These are phyloP conservation scores for Liasis olivaceus DNA, from an alignment of 2,797 vertebrate genomes.

Conservation along the genomic window DNA sequence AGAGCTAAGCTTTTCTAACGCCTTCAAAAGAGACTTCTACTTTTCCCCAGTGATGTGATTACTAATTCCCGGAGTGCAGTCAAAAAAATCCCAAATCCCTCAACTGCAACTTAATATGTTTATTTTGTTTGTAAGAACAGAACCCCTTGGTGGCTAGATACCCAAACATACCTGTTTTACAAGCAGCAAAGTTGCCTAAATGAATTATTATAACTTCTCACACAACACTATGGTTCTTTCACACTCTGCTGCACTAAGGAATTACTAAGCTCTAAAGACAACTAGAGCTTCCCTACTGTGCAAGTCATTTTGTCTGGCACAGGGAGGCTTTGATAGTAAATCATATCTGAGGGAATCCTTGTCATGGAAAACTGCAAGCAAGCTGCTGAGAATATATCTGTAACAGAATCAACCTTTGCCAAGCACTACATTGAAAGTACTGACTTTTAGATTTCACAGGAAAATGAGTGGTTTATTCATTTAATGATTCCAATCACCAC, in stretches of 20 bases:
- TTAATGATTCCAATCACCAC: neutral
- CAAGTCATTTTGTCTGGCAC: neutral
- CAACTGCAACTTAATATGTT: neutral
- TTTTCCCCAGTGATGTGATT: neutral
- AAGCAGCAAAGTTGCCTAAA: neutral
- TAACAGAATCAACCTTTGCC: neutral
- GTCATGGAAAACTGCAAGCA: constrained; percentile 18
- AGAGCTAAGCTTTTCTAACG: neutral
- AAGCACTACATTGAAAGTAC: neutral
- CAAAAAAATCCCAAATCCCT: neutral
- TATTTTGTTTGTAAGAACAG: neutral
- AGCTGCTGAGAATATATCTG: neutral
- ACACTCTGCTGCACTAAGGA: neutral
- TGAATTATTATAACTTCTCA: neutral
- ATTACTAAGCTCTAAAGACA: neutral
- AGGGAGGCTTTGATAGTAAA: constrained; percentile 12
- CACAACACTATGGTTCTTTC: neutral
- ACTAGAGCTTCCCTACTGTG: neutral
- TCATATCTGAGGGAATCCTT: constrained; percentile 8
- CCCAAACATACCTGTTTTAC: neutral
- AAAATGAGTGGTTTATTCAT: constrained; percentile 9
- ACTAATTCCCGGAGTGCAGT: neutral
- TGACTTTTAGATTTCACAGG: neutral
- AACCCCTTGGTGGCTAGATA: neutral
- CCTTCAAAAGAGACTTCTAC: neutral